Conservation (phyloP, 1,140 invertebrate genomes). For the Musca vetustissima region DNA sequence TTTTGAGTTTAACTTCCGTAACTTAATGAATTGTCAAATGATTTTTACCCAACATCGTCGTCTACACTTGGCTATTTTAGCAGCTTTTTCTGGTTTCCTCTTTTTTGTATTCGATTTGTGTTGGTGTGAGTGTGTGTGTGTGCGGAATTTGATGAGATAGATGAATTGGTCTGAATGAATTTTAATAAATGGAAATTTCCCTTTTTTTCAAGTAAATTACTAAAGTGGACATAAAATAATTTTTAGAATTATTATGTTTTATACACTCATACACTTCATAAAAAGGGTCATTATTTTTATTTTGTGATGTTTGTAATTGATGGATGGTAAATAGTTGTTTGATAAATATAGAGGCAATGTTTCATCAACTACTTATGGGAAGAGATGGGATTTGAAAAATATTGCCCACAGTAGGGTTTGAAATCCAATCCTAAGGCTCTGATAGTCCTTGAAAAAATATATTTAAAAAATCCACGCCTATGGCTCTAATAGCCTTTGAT, state of each 20-base stretch:
- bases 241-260: background rate
- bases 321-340: too few relatives aligned
- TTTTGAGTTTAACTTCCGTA: slow-evolving; percentile 57
- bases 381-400: too few relatives aligned
- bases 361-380: too few relatives aligned
- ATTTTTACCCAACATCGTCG: slow-evolving; percentile 43
- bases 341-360: too few relatives aligned
- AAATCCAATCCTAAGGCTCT: too few relatives aligned
- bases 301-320: too few relatives aligned
- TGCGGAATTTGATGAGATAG: background rate
- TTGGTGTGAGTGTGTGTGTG: background rate
- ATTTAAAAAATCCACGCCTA: too few relatives aligned
- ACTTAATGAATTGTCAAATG: slow-evolving; percentile 56
- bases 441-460: too few relatives aligned
- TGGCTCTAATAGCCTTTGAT: too few relatives aligned
- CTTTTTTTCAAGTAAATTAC: slow-evolving; percentile 7
- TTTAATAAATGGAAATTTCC: background rate
- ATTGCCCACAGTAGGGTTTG: too few relatives aligned
- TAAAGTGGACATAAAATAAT: slow-evolving; percentile 19
- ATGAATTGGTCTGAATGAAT: background rate
- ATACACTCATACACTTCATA: background rate
- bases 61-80: background rate
- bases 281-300: too few relatives aligned
- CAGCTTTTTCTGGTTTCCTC: slow-evolving; percentile 14
- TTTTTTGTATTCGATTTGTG: background rate